phyloP scores from a whole-genome alignment of 2,113 vertebrate species.

The Cichladusa arquata region DNA sequence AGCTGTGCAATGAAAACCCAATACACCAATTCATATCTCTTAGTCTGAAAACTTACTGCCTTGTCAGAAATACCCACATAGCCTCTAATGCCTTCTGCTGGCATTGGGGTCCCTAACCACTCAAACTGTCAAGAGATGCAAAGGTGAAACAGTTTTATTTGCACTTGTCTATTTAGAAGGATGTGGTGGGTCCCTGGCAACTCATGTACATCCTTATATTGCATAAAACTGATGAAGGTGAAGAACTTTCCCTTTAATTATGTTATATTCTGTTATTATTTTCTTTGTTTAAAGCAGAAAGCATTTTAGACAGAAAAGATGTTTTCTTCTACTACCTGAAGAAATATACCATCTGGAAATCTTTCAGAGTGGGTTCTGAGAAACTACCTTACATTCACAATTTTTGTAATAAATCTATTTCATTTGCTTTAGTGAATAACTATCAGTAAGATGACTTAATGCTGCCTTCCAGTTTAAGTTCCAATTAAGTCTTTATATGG shows the following conservation, averaged over 20 bases:
- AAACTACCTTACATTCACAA: not conserved
- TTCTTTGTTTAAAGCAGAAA: not conserved
- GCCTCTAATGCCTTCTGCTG: not conserved
- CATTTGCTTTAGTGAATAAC: not conserved
- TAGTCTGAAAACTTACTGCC: not conserved
- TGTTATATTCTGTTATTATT: not conserved
- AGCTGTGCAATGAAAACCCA: not conserved
- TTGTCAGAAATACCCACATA: not conserved
- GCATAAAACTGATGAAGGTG: not conserved
- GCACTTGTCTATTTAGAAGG: not conserved
- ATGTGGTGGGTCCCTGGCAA: not conserved
- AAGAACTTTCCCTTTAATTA: not conserved
- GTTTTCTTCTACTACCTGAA: not conserved
- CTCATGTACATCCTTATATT: not conserved
- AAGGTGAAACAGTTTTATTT: not conserved
- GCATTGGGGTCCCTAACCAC: not conserved
- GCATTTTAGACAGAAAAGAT: not conserved
- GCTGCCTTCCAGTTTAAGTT: constrained; percentile 5
- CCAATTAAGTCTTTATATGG: not conserved
- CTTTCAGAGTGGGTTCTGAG: not conserved
- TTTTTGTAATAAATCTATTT: constrained; percentile 12
- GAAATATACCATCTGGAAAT: constrained; percentile 26
- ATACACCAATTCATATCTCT: not conserved
- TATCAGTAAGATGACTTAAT: not conserved
- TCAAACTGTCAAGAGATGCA: not conserved